These are phyloP conservation scores for Probosciger aterrimus DNA, from an alignment of 2,113 vertebrate genomes.

Conservation along the genomic window DNA sequence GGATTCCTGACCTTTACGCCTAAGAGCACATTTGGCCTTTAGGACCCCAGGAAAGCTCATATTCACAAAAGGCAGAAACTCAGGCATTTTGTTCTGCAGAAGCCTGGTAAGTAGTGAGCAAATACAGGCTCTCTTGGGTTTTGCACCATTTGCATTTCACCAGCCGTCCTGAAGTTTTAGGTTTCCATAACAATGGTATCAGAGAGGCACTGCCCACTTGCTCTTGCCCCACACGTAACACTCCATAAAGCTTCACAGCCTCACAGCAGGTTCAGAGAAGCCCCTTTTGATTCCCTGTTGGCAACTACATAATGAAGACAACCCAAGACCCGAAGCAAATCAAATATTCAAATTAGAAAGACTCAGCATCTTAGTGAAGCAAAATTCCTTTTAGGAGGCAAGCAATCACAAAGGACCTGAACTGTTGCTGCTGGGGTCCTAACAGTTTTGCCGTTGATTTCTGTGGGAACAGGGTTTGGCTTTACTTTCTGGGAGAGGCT, in stretches of 20 bases:
- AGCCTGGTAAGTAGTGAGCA: background rate
- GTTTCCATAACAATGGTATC: constrained; percentile 10
- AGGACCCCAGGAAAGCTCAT: background rate
- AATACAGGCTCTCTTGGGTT: background rate
- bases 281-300: background rate
- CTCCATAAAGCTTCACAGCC: background rate
- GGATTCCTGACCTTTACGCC: background rate
- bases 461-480: background rate
- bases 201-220: background rate
- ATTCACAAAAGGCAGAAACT: constrained; percentile 10
- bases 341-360: background rate
- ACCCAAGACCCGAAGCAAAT: background rate
- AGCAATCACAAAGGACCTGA: background rate
- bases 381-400: constrained; percentile 3
- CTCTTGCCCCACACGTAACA: background rate
- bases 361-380: background rate
- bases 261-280: background rate
- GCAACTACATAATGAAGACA: background rate
- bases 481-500: background rate
- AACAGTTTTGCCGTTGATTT: background rate
- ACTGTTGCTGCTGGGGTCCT: background rate
- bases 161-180: background rate
- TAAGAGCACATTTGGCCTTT: background rate
- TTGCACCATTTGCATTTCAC: background rate
- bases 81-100: background rate